Evolutionary conservation across 2,888 invertebrate species (phyloP).

Genomic region (Argyresthia goedartella): DNA sequence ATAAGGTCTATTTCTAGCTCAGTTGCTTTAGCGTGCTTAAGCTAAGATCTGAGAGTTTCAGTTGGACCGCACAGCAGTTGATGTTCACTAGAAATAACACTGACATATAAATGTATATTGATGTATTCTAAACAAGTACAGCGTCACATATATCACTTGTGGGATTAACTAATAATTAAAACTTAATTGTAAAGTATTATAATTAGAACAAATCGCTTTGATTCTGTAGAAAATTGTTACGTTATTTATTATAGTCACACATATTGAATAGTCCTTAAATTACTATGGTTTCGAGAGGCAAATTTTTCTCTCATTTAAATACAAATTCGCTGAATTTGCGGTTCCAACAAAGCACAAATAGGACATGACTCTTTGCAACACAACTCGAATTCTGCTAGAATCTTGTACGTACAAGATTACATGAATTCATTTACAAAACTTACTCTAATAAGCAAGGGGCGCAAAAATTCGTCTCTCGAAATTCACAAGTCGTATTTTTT

Average conservation of each 20-base stretch:
- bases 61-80: no score
- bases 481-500: slow-evolving; percentile 36
- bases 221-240: slow-evolving; percentile 60
- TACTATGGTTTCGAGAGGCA: slow-evolving; percentile 47
- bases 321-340: slow-evolving; percentile 13
- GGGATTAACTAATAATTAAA: slow-evolving; percentile 35
- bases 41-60: no score
- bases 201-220: slow-evolving; percentile 30
- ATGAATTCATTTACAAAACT: slow-evolving; percentile 24
- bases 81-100: no score
- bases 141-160: slow-evolving; percentile 60
- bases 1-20: no score
- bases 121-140: slow-evolving; percentile 31
- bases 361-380: slow-evolving; percentile 9
- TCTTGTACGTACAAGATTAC: slow-evolving; percentile 39
- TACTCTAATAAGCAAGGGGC: slow-evolving; percentile 16
- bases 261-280: slow-evolving; percentile 46
- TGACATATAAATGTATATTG: no score
- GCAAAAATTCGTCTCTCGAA: slow-evolving; percentile 43
- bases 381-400: slow-evolving; percentile 32
- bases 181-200: slow-evolving; percentile 28
- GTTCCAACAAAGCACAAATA: slow-evolving; percentile 8
- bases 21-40: no score
- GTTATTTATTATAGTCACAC: slow-evolving; percentile 56
- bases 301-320: slow-evolving; percentile 20